Base-by-base conservation (phyloP, 1,140 invertebrate species). In the Dreissena rostriformis region DNA sequence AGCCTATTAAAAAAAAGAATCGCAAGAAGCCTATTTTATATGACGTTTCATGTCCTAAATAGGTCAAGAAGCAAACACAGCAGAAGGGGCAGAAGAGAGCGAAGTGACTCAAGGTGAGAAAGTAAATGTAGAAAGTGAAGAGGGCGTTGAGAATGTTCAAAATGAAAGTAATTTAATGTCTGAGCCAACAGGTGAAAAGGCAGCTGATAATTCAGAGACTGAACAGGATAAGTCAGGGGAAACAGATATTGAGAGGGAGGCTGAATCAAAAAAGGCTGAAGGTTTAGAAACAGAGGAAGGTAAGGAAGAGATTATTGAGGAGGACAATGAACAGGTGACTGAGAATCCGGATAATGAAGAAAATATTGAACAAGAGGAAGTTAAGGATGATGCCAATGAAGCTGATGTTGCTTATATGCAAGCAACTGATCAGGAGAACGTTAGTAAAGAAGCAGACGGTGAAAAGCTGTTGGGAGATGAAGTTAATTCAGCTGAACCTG, bases 21-120 rank as follows among this genome's bases (percentile, higher is more conserved):
- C 73, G 22, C 49, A 26, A 57, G 39, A 15, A 61, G 24, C n/a
- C 39, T 39, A 39, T 39, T 71, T 67, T 61, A 70, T 55, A 26
- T 57, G n/a, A 66, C 19, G 67, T 66, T 28, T 71, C 66, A 68
- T n/a, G n/a, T 19, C n/a, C 2, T 15, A 52, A n/a, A 51, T 12
- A 26, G 24, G 22, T 24, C 72, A 65, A 17, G 29, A 77, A 29
- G 14, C 65, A 76, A 53, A 82, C 52, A 15, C 65, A 17, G 75
- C 29, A 22, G 82, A 78, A 67, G 63, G 28, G 15, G 57, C n/a
- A 57, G 82, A 61, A 61, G 72, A 73, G 28, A 22, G 39, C 6
- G 76, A 49, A 8, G 79, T 28, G 66, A 51, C 15, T 55, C 39
- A 68, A 70, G 77, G 57, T 82, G 55, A 57, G 24, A 68, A 24